Evolutionary conservation across 2,113 vertebrate species (phyloP), one percentile per base, ranked within the genome.

Genomic region (Sclerurus mexicanus): DNA sequence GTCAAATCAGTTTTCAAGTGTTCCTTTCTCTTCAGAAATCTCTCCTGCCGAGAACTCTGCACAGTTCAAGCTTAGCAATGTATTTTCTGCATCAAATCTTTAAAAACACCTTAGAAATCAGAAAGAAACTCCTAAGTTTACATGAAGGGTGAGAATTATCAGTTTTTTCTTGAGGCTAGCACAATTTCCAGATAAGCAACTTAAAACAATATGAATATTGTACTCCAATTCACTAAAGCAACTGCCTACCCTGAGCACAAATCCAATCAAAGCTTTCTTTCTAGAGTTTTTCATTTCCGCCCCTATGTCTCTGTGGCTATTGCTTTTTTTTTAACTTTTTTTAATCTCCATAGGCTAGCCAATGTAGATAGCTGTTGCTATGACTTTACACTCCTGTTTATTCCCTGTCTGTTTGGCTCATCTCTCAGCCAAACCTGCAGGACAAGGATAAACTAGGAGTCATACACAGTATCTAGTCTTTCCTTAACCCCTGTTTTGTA

Each of bases 1-100:
- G 71, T 90, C 79, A 87, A 59, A 80, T 85, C 40, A 60, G 39
- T 78, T 72, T 93, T 75, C 58, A 69, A 64, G 40, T 67, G 30
- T 75, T 82, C 28, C 30, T 72, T 78, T 82, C 56, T 63, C 56
- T 72, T 91, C 66, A 94, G 67, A 92, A 90, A 80, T 39, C 53
- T 83, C 42, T 60, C 60, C 84, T 91, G 50, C 62, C 14, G 40
- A 90, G 79, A 89, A 87, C 73, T 10, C 59, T 71, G 33, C 22
- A n/a, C 21, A 50, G 56, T 90, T 66, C 44, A 85, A 79, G 27
- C 39, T 40, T 49, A 86, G 56, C 0, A 20, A 76, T 28, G 18
- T 6, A 24, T 55, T 75, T 82, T 39, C 66, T 80, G 21, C n/a
- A 87, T 25, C 0, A 58, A 85, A 85, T 90, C 44, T 62, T 85